Base-by-base conservation (phyloP, 2,888 invertebrate species). In the Nipponacmea schrenckii region DNA sequence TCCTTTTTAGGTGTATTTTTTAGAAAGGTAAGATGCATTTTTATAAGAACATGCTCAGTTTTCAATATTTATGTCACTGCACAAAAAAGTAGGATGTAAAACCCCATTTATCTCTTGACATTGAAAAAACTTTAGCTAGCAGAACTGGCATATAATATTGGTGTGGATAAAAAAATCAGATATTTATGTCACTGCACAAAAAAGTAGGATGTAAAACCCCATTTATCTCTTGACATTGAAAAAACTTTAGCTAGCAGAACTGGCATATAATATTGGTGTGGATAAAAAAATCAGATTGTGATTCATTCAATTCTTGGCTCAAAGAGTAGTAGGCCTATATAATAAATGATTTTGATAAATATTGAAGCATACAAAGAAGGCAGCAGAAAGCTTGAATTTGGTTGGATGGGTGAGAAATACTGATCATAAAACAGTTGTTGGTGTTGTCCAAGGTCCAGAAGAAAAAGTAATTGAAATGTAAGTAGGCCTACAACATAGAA, bases 331-430 rank as follows among this genome's bases (percentile, higher is more conserved):
- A n/a, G n/a, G n/a, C n/a, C n/a, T n/a, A n/a, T n/a, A n/a, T n/a
- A n/a, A n/a, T n/a, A n/a, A 39, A 39, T 39, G 10, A 39, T 5
- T 39, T 27, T 39, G 12, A 17, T 68, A 48, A 46, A 64, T 48
- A 48, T 78, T 81, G n/a, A 77, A 97, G 90, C 94, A 94, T 88
- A 95, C 95, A 84, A 93, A 94, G 81, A 95, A 95, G 86, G 90
- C 93, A 77, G 94, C 94, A 68, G 92, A 92, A 70, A 91, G 93
- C 84, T 90, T 94, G 46, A 93, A 93, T 26, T 91, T 96, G 48
- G 92, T 92, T 31, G 97, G 97, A 12, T 97, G 96, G 96, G 94
- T 97, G 79, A 96, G 95, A 90, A 96, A 97, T 89, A 94, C 94
- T 63, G 94, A 93, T 88, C 92, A 92, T 74, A 96, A 96, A 26